phyloP scores from a whole-genome alignment of 2,797 vertebrate genomes.

The Crenichthys baileyi region DNA sequence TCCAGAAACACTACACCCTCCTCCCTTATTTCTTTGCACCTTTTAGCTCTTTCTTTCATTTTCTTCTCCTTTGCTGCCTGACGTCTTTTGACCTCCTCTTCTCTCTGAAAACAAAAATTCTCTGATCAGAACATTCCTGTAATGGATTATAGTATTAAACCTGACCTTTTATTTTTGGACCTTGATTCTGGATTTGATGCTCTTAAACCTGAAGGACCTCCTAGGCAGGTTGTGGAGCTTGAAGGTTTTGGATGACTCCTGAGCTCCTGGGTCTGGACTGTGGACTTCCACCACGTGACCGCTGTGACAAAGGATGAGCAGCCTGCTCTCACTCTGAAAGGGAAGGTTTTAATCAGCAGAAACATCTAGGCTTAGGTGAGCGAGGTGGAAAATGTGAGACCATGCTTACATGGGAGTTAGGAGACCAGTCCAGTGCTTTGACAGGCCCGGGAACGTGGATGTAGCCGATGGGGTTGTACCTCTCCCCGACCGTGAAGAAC shows the following conservation, averaged over 20 bases:
- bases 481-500: slow-evolving; percentile 86
- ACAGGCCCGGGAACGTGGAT: slow-evolving; percentile 90
- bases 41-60: slow-evolving; percentile 67
- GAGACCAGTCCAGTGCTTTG: slow-evolving; percentile 87
- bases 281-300: slow-evolving; percentile 87
- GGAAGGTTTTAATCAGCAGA: neutral
- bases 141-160: neutral
- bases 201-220: slow-evolving; percentile 87
- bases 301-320: slow-evolving; percentile 89
- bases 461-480: slow-evolving; percentile 88
- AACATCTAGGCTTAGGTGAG: neutral
- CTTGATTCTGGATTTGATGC: slow-evolving; percentile 92
- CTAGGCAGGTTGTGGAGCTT: slow-evolving; percentile 78
- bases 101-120: slow-evolving; percentile 76
- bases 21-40: slow-evolving; percentile 69
- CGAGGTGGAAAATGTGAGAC: neutral
- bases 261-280: slow-evolving; percentile 64
- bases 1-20: slow-evolving; percentile 38
- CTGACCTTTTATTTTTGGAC: slow-evolving; percentile 5
- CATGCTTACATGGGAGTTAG: slow-evolving; percentile 84
- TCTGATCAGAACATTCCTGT: neutral
- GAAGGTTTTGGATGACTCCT: slow-evolving; percentile 74
- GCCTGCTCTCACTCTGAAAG: slow-evolving; percentile 78
- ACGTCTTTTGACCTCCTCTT: slow-evolving; percentile 80
- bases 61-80: slow-evolving; percentile 75